Percentiles rank a stretch among this genome's conserved stretches.
These are phyloP conservation scores for Latheticus oryzae DNA, from an alignment of 2,888 invertebrate genomes.

Conservation along the genomic window DNA sequence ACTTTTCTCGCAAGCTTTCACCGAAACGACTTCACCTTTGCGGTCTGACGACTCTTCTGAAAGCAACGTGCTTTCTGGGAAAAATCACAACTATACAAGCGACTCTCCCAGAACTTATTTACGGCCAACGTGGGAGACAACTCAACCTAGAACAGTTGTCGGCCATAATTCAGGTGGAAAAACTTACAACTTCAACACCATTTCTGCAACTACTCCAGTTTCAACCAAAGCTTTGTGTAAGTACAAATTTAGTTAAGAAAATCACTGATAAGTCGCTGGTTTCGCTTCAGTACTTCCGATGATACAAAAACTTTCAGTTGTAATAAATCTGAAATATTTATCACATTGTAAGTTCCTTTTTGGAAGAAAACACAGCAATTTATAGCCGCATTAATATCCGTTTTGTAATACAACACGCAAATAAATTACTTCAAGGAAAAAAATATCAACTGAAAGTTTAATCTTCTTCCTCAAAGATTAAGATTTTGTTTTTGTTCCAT, in stretches of 20 bases:
- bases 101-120: constrained; percentile 33
- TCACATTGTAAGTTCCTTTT: neutral
- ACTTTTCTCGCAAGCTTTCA: constrained; percentile 27
- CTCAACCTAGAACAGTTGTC: constrained; percentile 24
- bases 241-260: constrained; percentile 2
- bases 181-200: constrained; percentile 31
- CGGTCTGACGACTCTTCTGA: constrained; percentile 28
- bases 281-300: constrained; percentile 1
- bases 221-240: constrained; percentile 15
- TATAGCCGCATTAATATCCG: neutral
- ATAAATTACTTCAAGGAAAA: too few relatives aligned
- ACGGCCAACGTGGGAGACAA: constrained; percentile 38
- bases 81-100: constrained; percentile 21
- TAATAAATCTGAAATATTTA: constrained; percentile 1
- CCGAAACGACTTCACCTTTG: constrained; percentile 27
- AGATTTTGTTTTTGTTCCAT: too few relatives aligned
- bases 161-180: constrained; percentile 37
- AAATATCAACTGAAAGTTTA: too few relatives aligned
- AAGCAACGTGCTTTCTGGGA: constrained; percentile 16
- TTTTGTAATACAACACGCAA: neutral
- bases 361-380: neutral
- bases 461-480: too few relatives aligned
- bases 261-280: neutral
- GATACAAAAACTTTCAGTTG: neutral
- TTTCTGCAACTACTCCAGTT: constrained; percentile 19